Base-by-base conservation (phyloP, 64 coral and sea anemone species). In the Orbicella faveolata region DNA sequence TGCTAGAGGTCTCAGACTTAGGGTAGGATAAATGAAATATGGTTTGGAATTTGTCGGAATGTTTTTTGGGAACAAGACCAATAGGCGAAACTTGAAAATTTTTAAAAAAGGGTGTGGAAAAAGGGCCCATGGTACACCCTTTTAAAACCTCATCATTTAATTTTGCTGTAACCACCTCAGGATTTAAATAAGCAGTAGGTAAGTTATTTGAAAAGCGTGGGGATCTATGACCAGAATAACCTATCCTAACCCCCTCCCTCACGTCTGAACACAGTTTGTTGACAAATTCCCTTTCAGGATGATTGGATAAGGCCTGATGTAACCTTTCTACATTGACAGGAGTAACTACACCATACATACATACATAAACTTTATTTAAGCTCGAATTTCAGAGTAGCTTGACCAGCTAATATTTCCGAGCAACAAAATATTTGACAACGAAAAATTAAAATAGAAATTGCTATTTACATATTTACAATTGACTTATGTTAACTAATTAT, bases 1-100 rank as follows among this genome's bases (percentile, higher is more conserved):
- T 87, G 44, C 84, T 87, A 21, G 84, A 69, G 37, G 84, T 26
- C 21, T 66, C 84, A 15, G 84, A 87, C 52, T 74, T 75, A 19
- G 84, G 84, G 84, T 41, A 87, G 17, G 84, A 72, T 35, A 87
- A 67, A 74, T 87, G 84, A 36, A 87, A 87, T 34, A 87, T 87
- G 2, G 69, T 87, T 41, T 66, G 84, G 52, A 87, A 87, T 87
- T 74, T 87, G 6, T 73, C 66, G 6, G 63, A 87, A 53, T 74
- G 26, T 68, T 87, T 87, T 87, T 87, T 72, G 23, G 84, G 63
- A 19, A 87, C 84, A 51, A 87, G 67, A 75, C 64, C 84, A 74
- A 87, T 82, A 10, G 19, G 79, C 51, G 18, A 86, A 35, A 87
- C 66, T 74, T 74, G 87, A 23, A 78, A 89, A 48, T 77, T 77